Percentiles rank a stretch among this genome's conserved stretches.
These are phyloP conservation scores for Oriolus oriolus DNA, from an alignment of 2,113 vertebrate species.

Conservation along the genomic window DNA sequence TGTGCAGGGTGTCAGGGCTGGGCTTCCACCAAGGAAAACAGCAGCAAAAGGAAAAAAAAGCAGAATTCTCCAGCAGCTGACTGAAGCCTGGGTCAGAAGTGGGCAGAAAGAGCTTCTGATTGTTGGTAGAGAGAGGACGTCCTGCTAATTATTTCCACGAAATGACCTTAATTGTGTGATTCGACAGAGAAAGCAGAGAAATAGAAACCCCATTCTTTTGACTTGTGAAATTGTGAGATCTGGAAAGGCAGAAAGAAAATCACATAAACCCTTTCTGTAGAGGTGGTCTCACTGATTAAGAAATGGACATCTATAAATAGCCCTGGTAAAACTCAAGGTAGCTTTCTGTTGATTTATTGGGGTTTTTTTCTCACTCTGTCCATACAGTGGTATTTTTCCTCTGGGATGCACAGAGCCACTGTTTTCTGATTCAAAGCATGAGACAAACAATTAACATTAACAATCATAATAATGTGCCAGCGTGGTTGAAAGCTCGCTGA, in stretches of 20 bases:
- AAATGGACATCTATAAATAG: neutral
- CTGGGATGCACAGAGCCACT: neutral
- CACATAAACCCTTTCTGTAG: neutral
- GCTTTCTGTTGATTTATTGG: neutral
- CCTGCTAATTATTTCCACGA: neutral
- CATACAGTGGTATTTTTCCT: neutral
- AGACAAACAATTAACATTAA: conserved; percentile 37
- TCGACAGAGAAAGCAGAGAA: neutral
- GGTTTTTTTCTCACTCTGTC: neutral
- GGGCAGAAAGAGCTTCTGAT: neutral
- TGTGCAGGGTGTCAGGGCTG: neutral
- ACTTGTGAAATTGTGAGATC: neutral
- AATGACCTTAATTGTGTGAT: neutral
- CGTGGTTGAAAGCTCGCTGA: neutral
- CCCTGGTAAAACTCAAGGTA: neutral
- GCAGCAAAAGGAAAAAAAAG: neutral
- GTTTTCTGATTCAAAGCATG: conserved; percentile 10
- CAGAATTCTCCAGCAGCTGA: neutral
- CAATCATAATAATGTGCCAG: neutral
- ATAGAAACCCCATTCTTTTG: neutral
- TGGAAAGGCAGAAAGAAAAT: neutral
- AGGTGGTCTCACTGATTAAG: neutral
- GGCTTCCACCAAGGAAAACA: rapidly evolving
- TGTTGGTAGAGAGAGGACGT: neutral
- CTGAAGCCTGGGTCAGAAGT: neutral